Evolutionary conservation across 2,888 invertebrate genomes (phyloP), one percentile per base, ranked within the genome.

Genomic region (Mythimna impura): DNA sequence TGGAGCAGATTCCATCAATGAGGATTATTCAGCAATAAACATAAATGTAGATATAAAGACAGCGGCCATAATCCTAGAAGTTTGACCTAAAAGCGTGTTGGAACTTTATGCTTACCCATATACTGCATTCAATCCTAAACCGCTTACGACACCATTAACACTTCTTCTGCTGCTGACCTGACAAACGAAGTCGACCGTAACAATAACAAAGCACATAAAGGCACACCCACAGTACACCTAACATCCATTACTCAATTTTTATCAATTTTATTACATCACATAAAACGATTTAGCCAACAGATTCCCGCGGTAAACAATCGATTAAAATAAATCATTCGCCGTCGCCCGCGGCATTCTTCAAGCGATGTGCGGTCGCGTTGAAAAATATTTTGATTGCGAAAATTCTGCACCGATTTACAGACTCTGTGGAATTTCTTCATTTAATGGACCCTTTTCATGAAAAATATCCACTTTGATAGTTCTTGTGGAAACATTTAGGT

Each of bases 271-370:
- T 86, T 85, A 84, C 83, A 79, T 82, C 84, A 77, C 78, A 88
- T 87, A 86, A 87, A 90, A 87, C 82, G 85, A 83, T 89, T 86
- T 82, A 76, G 83, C 83, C 80, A 86, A 83, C 88, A 89, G 84
- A 89, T 89, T 83, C 79, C 62, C 55, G 52, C 34, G 52, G 82
- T 82, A 79, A 76, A 78, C 83, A 84, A 84, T 85, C 76, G 81
- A 82, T 80, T 84, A 86, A 75, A 78, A 82, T 84, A 86, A 82
- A 88, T 86, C 85, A 83, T 80, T 73, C 50, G 50, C 65, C 63
- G 76, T 82, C 77, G 57, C 63, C 61, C 47, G 73, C 81, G 80
- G 81, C 60, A 84, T 86, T 82, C 81, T 78, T 83, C 81, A 74
- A 81, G 60, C 70, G 50, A 74, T 76, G 73, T 76, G 79, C 77